phyloP scores from a whole-genome alignment of 1,140 invertebrate species.

The Lepidurus arcticus region DNA sequence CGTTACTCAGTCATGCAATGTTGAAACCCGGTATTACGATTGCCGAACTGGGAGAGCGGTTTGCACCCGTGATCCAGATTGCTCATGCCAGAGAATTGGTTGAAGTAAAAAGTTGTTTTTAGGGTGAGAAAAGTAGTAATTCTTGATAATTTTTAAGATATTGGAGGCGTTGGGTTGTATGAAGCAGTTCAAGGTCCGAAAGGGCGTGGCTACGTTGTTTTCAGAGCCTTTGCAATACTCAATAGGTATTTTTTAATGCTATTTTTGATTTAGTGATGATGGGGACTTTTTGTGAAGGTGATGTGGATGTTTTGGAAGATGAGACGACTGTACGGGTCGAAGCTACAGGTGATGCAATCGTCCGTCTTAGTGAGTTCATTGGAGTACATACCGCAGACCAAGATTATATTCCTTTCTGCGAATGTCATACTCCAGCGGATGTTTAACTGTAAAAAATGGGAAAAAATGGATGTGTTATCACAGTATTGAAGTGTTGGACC shows the following conservation, averaged over 20 bases:
- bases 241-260: not conserved
- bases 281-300: conserved; percentile 40
- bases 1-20: conserved; percentile 44
- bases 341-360: conserved; percentile 48
- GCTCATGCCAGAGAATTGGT: conserved; percentile 49
- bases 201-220: conserved; percentile 34
- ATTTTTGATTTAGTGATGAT: not conserved
- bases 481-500: not conserved
- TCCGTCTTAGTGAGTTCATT: conserved; percentile 54
- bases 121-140: conserved; percentile 1
- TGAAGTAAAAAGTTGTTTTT: conserved; percentile 43
- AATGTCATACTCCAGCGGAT: conserved; percentile 30
- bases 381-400: conserved; percentile 51
- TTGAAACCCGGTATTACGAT: conserved; percentile 41
- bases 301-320: conserved; percentile 45
- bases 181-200: conserved; percentile 40
- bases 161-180: conserved; percentile 46
- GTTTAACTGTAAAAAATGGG: not conserved
- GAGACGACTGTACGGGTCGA: conserved; percentile 48
- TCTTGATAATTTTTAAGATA: conserved; percentile 41
- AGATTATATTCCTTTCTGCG: conserved; percentile 44
- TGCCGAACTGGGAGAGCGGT: conserved; percentile 50
- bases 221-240: not conserved
- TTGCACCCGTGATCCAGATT: conserved; percentile 49
- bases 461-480: not conserved